phyloP scores from a whole-genome alignment of 2,888 invertebrate genomes.

The Brachynemurus nebulosus region DNA sequence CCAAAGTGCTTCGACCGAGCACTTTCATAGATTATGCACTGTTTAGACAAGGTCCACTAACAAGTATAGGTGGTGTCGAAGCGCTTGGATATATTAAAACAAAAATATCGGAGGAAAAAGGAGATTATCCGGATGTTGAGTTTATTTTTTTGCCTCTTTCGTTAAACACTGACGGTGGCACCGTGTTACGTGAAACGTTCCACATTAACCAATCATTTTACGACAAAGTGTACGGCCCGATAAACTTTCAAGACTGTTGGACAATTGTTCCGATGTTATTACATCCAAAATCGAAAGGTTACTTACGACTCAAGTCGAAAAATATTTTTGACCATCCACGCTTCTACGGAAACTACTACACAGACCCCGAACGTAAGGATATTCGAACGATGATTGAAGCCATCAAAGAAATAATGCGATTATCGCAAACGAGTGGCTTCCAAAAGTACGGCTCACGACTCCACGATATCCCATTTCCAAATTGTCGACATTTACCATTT shows the following conservation, averaged over 20 bases:
- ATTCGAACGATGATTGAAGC: slow-evolving; percentile 36
- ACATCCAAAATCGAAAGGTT: slow-evolving; percentile 56
- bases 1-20: slow-evolving; percentile 27
- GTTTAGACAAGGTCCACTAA: slow-evolving; percentile 30
- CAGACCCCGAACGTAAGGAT: slow-evolving; percentile 41
- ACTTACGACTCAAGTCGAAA: slow-evolving; percentile 48
- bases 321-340: slow-evolving; percentile 58
- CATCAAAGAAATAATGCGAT: slow-evolving; percentile 35
- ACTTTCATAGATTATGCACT: slow-evolving; percentile 26
- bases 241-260: slow-evolving; percentile 31
- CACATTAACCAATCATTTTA: slow-evolving; percentile 3
- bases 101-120: slow-evolving; percentile 33
- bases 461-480: slow-evolving; percentile 34
- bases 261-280: slow-evolving; percentile 52
- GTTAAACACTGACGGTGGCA: slow-evolving; percentile 38
- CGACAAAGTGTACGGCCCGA: slow-evolving; percentile 22
- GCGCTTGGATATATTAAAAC: slow-evolving; percentile 45
- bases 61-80: slow-evolving; percentile 42
- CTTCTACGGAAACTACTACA: slow-evolving; percentile 70
- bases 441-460: slow-evolving; percentile 31
- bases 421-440: slow-evolving; percentile 34
- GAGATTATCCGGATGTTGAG: slow-evolving; percentile 43
- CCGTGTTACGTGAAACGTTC: neutral
- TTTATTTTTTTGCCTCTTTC: slow-evolving; percentile 41
- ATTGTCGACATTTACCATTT: slow-evolving; percentile 31